These are phyloP conservation scores for Pavo muticus DNA, from an alignment of 2,113 vertebrate species.

Conservation along the genomic window DNA sequence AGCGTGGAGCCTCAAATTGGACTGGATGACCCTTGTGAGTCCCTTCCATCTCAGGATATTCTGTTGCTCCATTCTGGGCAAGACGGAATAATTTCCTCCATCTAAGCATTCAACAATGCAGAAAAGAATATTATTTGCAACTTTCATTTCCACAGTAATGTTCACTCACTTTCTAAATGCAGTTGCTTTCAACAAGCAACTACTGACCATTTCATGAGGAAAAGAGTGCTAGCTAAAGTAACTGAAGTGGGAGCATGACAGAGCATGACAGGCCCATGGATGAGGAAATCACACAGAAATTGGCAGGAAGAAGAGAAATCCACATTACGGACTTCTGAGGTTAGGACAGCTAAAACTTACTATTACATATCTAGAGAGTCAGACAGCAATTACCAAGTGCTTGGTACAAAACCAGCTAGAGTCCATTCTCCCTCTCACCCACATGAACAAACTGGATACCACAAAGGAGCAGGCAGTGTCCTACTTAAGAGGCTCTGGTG, in stretches of 20 bases:
- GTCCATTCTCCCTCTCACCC: neutral
- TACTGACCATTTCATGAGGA: neutral
- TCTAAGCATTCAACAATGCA: neutral
- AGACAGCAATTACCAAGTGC: neutral
- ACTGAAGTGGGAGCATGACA: neutral
- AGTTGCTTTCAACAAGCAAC: neutral
- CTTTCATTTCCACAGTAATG: neutral
- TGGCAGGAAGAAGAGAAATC: neutral
- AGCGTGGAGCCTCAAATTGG: too few species aligned
- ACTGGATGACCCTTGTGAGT: too few species aligned
- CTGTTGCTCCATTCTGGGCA: neutral
- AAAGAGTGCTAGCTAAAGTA: neutral
- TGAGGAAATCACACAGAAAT: neutral
- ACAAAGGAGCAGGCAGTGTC: neutral
- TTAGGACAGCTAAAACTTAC: neutral
- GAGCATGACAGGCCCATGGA: neutral
- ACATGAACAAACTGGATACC: neutral
- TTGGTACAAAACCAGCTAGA: neutral
- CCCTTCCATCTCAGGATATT: too few species aligned
- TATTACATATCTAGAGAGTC: neutral
- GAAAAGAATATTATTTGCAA: neutral
- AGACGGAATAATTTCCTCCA: neutral
- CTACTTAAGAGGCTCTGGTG: neutral
- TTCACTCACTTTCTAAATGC: neutral
- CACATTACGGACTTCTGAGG: neutral